phyloP scores from a whole-genome alignment of 1,140 invertebrate genomes.

The Polyergus mexicanus region DNA sequence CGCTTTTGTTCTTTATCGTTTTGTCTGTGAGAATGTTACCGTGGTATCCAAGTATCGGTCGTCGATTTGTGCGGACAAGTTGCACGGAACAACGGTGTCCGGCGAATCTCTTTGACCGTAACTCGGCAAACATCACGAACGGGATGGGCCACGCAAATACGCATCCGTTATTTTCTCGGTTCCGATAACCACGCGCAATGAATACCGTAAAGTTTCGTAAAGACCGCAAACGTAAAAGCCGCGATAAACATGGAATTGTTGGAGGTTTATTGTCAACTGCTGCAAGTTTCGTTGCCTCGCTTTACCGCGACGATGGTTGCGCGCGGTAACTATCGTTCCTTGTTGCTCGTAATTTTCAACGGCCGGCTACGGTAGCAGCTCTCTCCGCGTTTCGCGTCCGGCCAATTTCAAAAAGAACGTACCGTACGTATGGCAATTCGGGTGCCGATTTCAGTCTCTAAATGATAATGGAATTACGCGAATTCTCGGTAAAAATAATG shows the following conservation, averaged over 20 bases:
- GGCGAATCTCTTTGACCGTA: constrained; percentile 22
- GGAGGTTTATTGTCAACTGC: constrained; percentile 54
- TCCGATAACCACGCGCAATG: constrained; percentile 61
- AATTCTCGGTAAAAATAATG: constrained; percentile 46
- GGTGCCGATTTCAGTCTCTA: not conserved
- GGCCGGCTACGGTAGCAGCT: not conserved
- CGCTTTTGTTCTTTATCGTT: not conserved
- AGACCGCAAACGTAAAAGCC: constrained; percentile 55
- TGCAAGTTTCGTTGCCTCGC: constrained; percentile 48
- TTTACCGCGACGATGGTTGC: constrained; percentile 28
- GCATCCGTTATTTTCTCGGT: constrained; percentile 57
- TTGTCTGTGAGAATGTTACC: not conserved
- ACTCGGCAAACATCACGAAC: constrained; percentile 7
- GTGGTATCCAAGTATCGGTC: not conserved
- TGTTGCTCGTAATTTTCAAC: constrained; percentile 59
- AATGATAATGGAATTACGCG: constrained; percentile 23
- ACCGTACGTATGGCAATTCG: constrained; percentile 20
- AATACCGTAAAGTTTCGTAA: constrained; percentile 55
- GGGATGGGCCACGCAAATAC: constrained; percentile 7
- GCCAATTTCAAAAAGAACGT: constrained; percentile 29
- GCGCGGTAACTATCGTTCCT: constrained; percentile 5
- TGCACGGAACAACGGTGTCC: not conserved
- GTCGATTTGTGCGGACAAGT: constrained; percentile 17
- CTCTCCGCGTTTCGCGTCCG: not conserved
- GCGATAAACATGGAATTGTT: constrained; percentile 64